phyloP scores from a whole-genome alignment of 2,113 vertebrate species.

The Rhinoderma darwinii region DNA sequence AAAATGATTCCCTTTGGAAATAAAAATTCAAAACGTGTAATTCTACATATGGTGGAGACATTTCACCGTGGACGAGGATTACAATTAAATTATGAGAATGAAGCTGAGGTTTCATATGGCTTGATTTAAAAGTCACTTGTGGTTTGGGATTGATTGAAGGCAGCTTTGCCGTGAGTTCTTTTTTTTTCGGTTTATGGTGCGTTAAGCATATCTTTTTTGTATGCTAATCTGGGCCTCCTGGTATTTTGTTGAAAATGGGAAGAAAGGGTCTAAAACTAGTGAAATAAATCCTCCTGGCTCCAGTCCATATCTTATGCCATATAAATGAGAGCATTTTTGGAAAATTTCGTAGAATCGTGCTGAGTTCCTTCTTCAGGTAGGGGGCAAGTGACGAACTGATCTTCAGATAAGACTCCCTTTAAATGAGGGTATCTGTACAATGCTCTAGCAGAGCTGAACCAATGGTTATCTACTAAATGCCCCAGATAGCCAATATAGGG shows the following conservation, averaged over 20 bases:
- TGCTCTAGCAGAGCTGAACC: too few relatives aligned
- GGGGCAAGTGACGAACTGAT: neutral
- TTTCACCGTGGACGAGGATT: conserved; percentile 37
- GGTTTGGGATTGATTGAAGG: conserved; percentile 49
- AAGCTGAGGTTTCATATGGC: conserved; percentile 25
- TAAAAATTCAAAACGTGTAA: conserved; percentile 32
- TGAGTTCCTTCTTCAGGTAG: neutral
- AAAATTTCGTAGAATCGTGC: neutral
- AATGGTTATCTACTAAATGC: too few relatives aligned
- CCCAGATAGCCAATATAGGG: too few relatives aligned
- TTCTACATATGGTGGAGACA: conserved; percentile 45
- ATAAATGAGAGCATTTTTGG: neutral
- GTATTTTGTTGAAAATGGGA: conserved; percentile 3
- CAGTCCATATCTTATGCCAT: neutral
- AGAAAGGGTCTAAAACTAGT: neutral
- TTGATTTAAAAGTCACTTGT: conserved; percentile 50
- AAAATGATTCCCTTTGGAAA: conserved; percentile 41
- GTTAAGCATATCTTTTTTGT: conserved; percentile 34
- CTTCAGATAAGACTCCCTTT: too few relatives aligned
- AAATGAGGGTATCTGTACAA: too few relatives aligned
- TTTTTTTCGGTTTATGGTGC: conserved; percentile 34
- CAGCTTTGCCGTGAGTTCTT: neutral
- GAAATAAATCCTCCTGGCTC: conserved; percentile 2
- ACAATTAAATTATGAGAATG: conserved; percentile 46
- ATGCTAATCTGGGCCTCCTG: conserved; percentile 15